Evolutionary conservation across 2,113 vertebrate genomes (phyloP).

Genomic region (Nothobranchius kuhntae): DNA sequence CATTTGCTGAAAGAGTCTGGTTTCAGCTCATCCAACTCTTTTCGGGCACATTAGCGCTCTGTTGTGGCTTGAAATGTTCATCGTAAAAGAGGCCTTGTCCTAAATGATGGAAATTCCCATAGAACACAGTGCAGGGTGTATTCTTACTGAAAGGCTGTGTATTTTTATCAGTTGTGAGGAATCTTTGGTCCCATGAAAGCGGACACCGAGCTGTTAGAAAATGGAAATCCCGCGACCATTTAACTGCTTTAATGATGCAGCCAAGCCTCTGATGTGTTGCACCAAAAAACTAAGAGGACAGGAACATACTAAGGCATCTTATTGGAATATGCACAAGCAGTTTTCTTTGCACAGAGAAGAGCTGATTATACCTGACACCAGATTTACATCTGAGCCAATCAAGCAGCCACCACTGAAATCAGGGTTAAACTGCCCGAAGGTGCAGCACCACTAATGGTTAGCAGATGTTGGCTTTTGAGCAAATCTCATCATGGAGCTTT

Average conservation of each 20-base stretch:
- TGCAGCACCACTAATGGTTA: slow-evolving; percentile 39
- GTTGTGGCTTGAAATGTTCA: slow-evolving; percentile 6
- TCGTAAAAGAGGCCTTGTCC: neutral
- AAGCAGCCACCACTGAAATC: slow-evolving; percentile 19
- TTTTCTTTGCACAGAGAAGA: neutral
- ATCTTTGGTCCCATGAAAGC: slow-evolving; percentile 11
- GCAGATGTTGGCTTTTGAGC: slow-evolving; percentile 40
- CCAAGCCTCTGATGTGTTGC: slow-evolving; percentile 3
- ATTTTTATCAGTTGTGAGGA: neutral
- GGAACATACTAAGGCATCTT: slow-evolving; percentile 3
- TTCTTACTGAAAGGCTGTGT: neutral
- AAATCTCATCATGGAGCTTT: neutral
- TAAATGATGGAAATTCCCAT: neutral
- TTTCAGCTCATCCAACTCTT: slow-evolving; percentile 2
- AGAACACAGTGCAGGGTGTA: neutral
- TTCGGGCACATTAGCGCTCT: neutral
- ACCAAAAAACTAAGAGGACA: slow-evolving; percentile 10
- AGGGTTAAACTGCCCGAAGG: slow-evolving; percentile 29
- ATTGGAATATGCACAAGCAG: slow-evolving; percentile 1
- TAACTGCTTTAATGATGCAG: slow-evolving; percentile 5
- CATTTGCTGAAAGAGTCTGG: neutral
- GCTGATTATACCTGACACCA: slow-evolving; percentile 39
- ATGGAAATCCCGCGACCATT: neutral
- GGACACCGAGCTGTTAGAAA: slow-evolving; percentile 6
- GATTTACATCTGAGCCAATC: slow-evolving; percentile 40